These are phyloP conservation scores for Heliopora coerulea DNA, from an alignment of 92 coral and sea anemone genomes.

Conservation along the genomic window DNA sequence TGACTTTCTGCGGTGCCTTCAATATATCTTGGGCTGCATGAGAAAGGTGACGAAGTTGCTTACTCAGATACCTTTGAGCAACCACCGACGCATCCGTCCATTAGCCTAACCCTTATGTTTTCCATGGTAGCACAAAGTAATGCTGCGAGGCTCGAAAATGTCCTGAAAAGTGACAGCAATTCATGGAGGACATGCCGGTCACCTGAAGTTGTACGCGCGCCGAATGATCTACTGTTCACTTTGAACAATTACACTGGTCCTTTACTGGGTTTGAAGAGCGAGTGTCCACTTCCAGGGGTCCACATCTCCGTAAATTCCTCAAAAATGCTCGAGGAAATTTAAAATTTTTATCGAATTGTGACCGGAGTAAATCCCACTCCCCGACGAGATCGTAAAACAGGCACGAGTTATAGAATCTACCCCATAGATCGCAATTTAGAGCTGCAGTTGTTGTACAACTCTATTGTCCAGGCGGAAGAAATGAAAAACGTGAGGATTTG, in stretches of 20 bases:
- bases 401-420: slow-evolving; percentile 20
- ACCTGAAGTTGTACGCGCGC: slow-evolving; percentile 18
- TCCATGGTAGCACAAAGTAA: slow-evolving; percentile 20
- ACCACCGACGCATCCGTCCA: slow-evolving; percentile 3
- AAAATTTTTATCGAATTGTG: slow-evolving; percentile 8
- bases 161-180: not conserved
- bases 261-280: slow-evolving; percentile 17
- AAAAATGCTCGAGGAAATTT: slow-evolving; percentile 9
- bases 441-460: slow-evolving; percentile 25
- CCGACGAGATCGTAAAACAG: not conserved
- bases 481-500: slow-evolving; percentile 1
- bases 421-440: slow-evolving; percentile 22
- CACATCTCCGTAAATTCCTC: slow-evolving; percentile 29
- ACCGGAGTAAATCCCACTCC: slow-evolving; percentile 20
- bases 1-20: slow-evolving; percentile 24
- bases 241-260: slow-evolving; percentile 5
- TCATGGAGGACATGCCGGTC: not conserved
- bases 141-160: not conserved
- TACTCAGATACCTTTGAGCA: not conserved
- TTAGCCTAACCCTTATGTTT: slow-evolving; percentile 16
- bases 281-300: slow-evolving; percentile 22
- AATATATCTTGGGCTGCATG: slow-evolving; percentile 34
- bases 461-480: slow-evolving; percentile 9
- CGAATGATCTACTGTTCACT: slow-evolving; percentile 18
- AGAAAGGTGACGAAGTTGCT: not conserved